phyloP scores from a whole-genome alignment of 1,140 invertebrate species.

The Zaprionus gabonicus region DNA sequence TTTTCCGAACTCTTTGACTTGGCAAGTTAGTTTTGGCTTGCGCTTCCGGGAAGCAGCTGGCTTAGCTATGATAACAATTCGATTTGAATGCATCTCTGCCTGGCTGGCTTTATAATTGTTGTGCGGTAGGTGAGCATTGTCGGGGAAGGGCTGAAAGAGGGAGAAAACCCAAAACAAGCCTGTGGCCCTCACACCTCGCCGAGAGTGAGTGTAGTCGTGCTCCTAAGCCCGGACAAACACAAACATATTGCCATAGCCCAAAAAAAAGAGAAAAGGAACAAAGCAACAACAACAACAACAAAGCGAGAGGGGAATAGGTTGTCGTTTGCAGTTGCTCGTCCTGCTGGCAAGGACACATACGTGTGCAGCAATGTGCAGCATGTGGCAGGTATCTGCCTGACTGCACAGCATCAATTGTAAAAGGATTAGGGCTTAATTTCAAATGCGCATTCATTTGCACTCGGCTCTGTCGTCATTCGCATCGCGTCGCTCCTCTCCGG shows the following conservation, averaged over 20 bases:
- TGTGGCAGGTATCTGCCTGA: constrained; percentile 72
- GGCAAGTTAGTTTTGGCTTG: constrained; percentile 3
- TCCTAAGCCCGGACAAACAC: constrained; percentile 58
- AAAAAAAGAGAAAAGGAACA: constrained; percentile 25
- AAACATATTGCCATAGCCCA: constrained; percentile 66
- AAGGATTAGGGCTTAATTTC: constrained; percentile 81
- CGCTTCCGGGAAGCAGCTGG: neutral
- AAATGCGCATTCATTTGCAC: constrained; percentile 82
- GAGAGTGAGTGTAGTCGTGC: constrained; percentile 19
- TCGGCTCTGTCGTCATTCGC: constrained; percentile 38
- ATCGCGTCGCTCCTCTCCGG: constrained; percentile 13
- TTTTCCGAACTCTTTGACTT: neutral
- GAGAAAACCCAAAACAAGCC: constrained; percentile 32
- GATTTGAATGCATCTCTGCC: neutral
- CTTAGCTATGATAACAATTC: neutral
- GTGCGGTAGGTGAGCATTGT: constrained; percentile 24
- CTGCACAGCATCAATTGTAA: constrained; percentile 82
- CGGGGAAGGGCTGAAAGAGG: neutral
- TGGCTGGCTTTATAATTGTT: neutral
- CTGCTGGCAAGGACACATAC: constrained; percentile 48
- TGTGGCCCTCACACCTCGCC: constrained; percentile 41
- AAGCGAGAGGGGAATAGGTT: constrained; percentile 7
- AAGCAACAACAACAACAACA: constrained; percentile 32
- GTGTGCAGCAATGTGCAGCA: constrained; percentile 36
- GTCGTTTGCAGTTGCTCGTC: constrained; percentile 32